These are phyloP conservation scores for Myiozetetes cayanensis DNA, from an alignment of 2,113 vertebrate species.

Conservation along the genomic window DNA sequence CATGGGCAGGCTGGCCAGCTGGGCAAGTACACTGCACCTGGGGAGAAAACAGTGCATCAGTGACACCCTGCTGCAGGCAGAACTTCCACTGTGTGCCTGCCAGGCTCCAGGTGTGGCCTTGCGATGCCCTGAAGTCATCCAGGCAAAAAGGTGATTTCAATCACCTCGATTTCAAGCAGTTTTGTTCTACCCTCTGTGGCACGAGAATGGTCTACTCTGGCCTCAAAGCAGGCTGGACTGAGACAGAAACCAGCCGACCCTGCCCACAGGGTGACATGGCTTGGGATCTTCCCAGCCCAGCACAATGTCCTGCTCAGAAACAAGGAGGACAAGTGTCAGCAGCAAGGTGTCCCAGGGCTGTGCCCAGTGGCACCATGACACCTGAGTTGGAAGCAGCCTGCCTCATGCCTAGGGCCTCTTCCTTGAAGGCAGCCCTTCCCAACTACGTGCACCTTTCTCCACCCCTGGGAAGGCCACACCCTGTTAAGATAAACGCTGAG, in stretches of 20 bases:
- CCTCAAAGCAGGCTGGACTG: neutral
- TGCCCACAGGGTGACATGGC: neutral
- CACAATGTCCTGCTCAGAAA: neutral
- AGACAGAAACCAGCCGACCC: neutral
- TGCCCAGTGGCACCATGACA: neutral
- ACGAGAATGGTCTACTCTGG: fast-evolving
- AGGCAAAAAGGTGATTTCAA: neutral
- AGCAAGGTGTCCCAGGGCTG: neutral
- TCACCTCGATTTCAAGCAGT: neutral
- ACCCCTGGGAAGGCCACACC: neutral
- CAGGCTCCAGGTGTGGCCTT: neutral
- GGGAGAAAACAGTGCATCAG: neutral
- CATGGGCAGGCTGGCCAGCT: fast-evolving
- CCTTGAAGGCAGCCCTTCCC: neutral
- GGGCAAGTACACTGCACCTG: fast-evolving
- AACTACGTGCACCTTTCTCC: neutral
- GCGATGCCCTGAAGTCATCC: neutral
- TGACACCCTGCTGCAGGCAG: neutral
- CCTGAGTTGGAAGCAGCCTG: neutral
- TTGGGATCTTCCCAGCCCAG: neutral
- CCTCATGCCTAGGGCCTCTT: neutral
- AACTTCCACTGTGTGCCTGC: neutral
- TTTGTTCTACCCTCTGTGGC: neutral
- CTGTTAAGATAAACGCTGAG: neutral
- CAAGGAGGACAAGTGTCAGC: neutral